A percentile compares a stretch with the other conserved stretches of the same genome.
Evolutionary conservation across 2,888 invertebrate genomes (phyloP).

Genomic region (Iphiclides podalirius): DNA sequence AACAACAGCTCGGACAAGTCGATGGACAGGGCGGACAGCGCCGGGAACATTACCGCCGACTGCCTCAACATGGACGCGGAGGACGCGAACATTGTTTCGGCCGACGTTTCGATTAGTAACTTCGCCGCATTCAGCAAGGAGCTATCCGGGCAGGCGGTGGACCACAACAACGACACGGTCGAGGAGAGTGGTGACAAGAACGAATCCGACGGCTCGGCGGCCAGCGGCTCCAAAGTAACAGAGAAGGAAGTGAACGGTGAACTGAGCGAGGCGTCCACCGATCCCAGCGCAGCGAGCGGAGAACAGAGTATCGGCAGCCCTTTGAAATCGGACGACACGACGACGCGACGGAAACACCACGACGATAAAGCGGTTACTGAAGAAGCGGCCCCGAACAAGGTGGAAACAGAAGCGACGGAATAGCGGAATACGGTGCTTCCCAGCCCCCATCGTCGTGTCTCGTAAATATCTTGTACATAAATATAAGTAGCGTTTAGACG

Average conservation of each 20-base stretch:
- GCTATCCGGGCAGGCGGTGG: neutral
- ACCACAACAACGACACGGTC: constrained; percentile 17
- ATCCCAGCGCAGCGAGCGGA: neutral
- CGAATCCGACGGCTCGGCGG: too few relatives aligned
- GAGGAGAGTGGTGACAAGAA: neutral
- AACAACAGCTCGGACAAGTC: constrained; percentile 68
- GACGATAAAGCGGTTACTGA: too few relatives aligned
- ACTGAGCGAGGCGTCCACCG: neutral
- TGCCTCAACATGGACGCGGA: constrained; percentile 13
- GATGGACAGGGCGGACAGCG: constrained; percentile 26
- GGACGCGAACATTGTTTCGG: neutral
- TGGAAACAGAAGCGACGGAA: too few relatives aligned
- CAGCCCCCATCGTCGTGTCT: too few relatives aligned
- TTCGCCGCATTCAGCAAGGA: constrained; percentile 1
- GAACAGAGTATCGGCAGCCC: constrained; percentile 17
- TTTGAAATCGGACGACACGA: too few relatives aligned
- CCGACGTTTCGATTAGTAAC: neutral
- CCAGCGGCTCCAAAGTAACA: too few relatives aligned
- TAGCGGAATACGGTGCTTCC: too few relatives aligned
- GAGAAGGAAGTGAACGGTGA: constrained; percentile 10
- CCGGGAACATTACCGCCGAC: constrained; percentile 19
- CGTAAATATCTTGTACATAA: too few relatives aligned
- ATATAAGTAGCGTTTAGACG: too few relatives aligned
- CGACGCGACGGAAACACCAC: too few relatives aligned
- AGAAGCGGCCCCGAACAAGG: too few relatives aligned